Evolutionary conservation across 2,888 invertebrate genomes (phyloP).

Genomic region (Beris morrisii): DNA sequence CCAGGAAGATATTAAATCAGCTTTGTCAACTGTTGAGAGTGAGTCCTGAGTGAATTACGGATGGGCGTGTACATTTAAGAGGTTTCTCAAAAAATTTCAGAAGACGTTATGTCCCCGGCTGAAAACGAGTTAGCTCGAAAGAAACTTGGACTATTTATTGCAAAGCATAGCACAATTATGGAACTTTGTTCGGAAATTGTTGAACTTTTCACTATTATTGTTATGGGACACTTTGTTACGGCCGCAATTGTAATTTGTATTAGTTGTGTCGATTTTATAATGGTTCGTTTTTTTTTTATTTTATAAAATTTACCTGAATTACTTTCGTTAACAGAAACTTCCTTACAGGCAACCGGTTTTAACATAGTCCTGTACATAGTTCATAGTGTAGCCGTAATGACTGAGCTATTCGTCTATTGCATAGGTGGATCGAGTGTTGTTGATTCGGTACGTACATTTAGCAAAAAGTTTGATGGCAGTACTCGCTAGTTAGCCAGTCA

Average conservation of each 20-base stretch:
- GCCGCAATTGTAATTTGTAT: slow-evolving; percentile 35
- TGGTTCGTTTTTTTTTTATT: slow-evolving; percentile 34
- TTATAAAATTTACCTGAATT: slow-evolving; percentile 40
- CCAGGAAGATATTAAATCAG: slow-evolving; percentile 45
- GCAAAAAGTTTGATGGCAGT: no score
- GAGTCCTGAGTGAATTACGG: neutral
- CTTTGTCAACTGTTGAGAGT: neutral
- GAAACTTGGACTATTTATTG: slow-evolving; percentile 44
- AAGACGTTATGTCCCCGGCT: neutral
- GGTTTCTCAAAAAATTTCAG: neutral
- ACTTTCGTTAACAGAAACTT: slow-evolving; percentile 7
- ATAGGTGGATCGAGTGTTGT: slow-evolving; percentile 32
- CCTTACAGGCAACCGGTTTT: slow-evolving; percentile 22
- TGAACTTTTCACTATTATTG: slow-evolving; percentile 25
- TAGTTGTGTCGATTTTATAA: slow-evolving; percentile 25
- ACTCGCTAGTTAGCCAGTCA: no score
- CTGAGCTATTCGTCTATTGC: slow-evolving; percentile 35
- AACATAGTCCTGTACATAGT: slow-evolving; percentile 21
- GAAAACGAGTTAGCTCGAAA: slow-evolving; percentile 45
- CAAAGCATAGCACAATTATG: slow-evolving; percentile 51
- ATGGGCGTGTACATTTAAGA: neutral
- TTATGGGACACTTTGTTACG: slow-evolving; percentile 34
- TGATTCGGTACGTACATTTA: slow-evolving; percentile 6
- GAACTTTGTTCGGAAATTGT: slow-evolving; percentile 27
- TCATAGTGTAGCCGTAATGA: slow-evolving; percentile 32